Evolutionary conservation across 1,140 invertebrate species (phyloP), one percentile per base, ranked within the genome.

Genomic region (Lepidotrigona ventralis): DNA sequence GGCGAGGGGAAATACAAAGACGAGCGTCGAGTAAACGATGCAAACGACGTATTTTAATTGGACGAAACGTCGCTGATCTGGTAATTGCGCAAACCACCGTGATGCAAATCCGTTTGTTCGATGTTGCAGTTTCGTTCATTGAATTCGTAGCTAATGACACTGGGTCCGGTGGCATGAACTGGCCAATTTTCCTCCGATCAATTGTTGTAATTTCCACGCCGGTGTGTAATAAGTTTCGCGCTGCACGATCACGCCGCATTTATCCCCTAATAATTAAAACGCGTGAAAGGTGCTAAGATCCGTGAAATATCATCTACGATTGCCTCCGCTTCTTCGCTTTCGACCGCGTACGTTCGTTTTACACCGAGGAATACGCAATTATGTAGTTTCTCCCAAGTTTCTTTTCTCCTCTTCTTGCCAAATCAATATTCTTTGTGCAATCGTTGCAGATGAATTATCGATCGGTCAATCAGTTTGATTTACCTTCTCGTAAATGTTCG

Each of bases 61-160:
- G 53, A 60, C 58, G 77, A 64, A 78, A 72, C 63, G 46, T 70
- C 23, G 39, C 19, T 73, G 11, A 12, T 26, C 69, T 23, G 51
- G 77, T 77, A 83, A 85, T 86, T 85, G 84, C 68, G 71, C 75
- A 79, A 74, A 68, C 54, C 11, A 53, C 58, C 72, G 72, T 85
- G 81, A 81, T 76, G 79, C 5, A 29, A 71, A 85, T 88, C 64
- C 79, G 71, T 86, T 86, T 81, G 84, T 85, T 82, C 23, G 69
- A 85, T 81, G 79, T 51, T 79, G 66, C 79, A 84, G 80, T 83
- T 79, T 83, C 85, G 84, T 90, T 89, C 64, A 86, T 82, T 81
- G 78, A 87, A 68, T 88, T 90, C 60, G 71, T 71, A 81, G 83
- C 70, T 84, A 88, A 85, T 86, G 56, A 87, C 86, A 86, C 77